Percentiles rank a stretch among this genome's conserved stretches.
These are phyloP conservation scores for Lampropteryx suffumata DNA, from an alignment of 2,888 invertebrate species.

Conservation along the genomic window DNA sequence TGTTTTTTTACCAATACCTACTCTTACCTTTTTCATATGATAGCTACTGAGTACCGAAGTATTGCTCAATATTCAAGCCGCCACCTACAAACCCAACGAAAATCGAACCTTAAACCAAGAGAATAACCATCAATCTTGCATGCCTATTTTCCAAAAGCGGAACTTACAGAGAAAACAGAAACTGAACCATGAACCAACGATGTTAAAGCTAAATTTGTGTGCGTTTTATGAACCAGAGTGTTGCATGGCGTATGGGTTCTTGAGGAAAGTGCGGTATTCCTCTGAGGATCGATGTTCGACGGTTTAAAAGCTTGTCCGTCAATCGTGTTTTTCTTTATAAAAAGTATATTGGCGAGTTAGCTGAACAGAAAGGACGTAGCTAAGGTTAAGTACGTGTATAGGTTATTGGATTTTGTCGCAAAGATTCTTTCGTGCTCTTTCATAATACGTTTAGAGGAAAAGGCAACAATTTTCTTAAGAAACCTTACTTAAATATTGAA, in stretches of 20 bases:
- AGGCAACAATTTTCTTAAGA: too few species aligned
- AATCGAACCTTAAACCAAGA: conserved; percentile 14
- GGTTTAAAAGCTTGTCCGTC: conserved; percentile 44
- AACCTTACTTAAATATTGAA: too few species aligned
- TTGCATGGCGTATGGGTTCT: conserved; percentile 33
- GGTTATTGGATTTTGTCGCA: neutral
- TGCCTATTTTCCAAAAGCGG: conserved; percentile 33
- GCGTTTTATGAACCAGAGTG: conserved; percentile 18
- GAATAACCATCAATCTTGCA: conserved; percentile 15
- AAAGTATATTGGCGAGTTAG: conserved; percentile 24
- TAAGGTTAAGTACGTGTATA: conserved; percentile 3
- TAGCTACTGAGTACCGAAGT: conserved; percentile 54
- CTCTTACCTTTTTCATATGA: conserved; percentile 46
- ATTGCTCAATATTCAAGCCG: conserved; percentile 60
- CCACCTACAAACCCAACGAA: conserved; percentile 18
- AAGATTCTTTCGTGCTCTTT: neutral
- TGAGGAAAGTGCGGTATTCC: conserved; percentile 38
- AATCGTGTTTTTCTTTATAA: conserved; percentile 28
- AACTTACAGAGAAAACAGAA: conserved; percentile 42
- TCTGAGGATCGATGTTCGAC: conserved; percentile 42
- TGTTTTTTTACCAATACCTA: too few species aligned
- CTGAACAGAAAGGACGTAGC: conserved; percentile 4
- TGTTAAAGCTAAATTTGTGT: conserved; percentile 13
- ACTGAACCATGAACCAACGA: conserved; percentile 15
- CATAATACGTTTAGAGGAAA: neutral